phyloP scores from a whole-genome alignment of 1,140 invertebrate species.

The Paraescarpia echinospica region DNA sequence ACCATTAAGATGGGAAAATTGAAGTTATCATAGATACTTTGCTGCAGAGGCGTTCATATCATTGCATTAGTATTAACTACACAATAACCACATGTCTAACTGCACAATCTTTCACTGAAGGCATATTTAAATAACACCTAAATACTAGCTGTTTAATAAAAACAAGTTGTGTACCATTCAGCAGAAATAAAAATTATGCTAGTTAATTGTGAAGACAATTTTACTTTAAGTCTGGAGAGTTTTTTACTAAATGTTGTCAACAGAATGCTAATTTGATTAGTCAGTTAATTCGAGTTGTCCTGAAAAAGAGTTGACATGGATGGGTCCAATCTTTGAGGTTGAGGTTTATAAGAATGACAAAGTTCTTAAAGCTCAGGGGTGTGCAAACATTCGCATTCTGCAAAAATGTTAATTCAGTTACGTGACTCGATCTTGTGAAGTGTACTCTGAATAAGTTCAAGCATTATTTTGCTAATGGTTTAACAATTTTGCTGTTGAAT shows the following conservation, averaged over 20 bases:
- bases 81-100: neutral
- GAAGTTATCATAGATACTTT: neutral
- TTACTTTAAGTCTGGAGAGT: neutral
- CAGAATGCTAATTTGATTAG: neutral
- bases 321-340: neutral
- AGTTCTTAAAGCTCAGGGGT: neutral
- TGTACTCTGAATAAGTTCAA: too few species aligned
- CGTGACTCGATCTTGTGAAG: too few species aligned
- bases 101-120: neutral
- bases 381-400: too few species aligned
- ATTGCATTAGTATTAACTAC: neutral
- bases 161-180: neutral
- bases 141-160: neutral
- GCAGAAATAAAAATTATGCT: neutral
- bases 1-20: neutral
- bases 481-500: too few species aligned
- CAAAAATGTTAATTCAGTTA: too few species aligned
- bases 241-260: neutral
- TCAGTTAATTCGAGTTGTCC: neutral
- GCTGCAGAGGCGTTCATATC: neutral
- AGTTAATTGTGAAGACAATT: neutral
- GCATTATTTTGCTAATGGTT: too few species aligned
- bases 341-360: neutral
- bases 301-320: neutral
- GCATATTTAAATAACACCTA: neutral